Conservation (phyloP, 2,113 vertebrate genomes). For the Pluvialis apricaria region DNA sequence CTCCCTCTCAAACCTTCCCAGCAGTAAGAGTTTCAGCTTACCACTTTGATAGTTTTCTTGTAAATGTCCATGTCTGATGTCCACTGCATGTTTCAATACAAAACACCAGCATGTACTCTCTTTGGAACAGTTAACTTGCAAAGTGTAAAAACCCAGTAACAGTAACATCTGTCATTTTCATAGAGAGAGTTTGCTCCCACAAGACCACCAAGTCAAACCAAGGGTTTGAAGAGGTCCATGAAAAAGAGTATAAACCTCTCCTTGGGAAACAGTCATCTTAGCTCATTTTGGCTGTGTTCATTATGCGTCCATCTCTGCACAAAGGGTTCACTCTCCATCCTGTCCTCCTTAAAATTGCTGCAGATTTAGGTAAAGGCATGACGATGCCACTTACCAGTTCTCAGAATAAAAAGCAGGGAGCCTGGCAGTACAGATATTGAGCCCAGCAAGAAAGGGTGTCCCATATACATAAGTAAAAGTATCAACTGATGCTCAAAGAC, state of each 20-base stretch:
- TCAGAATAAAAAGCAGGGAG: background rate
- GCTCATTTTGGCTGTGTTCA: background rate
- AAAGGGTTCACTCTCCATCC: background rate
- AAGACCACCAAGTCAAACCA: background rate
- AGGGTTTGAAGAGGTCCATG: background rate
- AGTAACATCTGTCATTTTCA: background rate
- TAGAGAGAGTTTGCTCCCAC: background rate
- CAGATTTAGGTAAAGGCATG: background rate
- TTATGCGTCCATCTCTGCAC: background rate
- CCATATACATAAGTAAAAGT: background rate
- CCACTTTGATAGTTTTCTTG: background rate
- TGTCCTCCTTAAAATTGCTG: background rate
- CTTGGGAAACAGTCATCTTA: background rate
- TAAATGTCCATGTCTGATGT: background rate
- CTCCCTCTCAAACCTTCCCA: background rate
- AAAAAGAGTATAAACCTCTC: background rate
- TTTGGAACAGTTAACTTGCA: background rate
- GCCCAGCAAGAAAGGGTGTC: background rate
- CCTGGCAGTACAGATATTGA: accelerated
- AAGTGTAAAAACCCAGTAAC: background rate
- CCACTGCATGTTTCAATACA: background rate
- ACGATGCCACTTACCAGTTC: background rate
- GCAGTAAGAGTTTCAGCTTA: background rate
- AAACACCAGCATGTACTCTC: background rate
- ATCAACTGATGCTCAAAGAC: background rate